Evolutionary conservation across 92 coral and sea anemone species (phyloP).

Genomic region (Epizoanthus fatuus): DNA sequence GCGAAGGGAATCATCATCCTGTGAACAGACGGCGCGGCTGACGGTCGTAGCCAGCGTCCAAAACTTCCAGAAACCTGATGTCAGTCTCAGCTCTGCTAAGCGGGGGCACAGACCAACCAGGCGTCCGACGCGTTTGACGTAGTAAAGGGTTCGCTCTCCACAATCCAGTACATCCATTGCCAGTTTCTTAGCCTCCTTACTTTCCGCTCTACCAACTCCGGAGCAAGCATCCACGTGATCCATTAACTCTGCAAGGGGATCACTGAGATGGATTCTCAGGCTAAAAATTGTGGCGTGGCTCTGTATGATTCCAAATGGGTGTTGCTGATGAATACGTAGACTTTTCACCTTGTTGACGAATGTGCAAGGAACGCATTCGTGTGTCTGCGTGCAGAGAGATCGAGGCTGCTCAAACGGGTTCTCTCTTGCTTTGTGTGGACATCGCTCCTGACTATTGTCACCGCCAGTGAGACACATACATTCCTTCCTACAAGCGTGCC

Average conservation of each 20-base stretch:
- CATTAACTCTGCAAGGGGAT: slow-evolving; percentile 15
- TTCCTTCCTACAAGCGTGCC: slow-evolving; percentile 5
- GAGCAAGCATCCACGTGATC: neutral
- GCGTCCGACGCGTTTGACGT: slow-evolving; percentile 3
- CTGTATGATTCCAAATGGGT: neutral
- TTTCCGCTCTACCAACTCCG: slow-evolving; percentile 10
- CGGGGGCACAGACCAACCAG: slow-evolving; percentile 9
- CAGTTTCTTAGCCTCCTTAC: neutral
- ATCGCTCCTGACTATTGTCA: slow-evolving; percentile 15
- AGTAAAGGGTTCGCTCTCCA: slow-evolving; percentile 1
- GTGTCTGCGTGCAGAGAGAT: neutral
- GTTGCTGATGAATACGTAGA: neutral
- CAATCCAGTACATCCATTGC: slow-evolving; percentile 26
- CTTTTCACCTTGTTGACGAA: slow-evolving; percentile 2
- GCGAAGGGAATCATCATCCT: slow-evolving; percentile 1
- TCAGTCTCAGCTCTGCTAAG: slow-evolving; percentile 3
- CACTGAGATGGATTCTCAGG: neutral
- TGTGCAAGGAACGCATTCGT: slow-evolving; percentile 16
- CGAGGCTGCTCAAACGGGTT: neutral
- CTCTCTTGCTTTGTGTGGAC: neutral
- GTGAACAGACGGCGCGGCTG: slow-evolving; percentile 16
- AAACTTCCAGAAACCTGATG: slow-evolving; percentile 19
- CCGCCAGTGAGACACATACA: slow-evolving; percentile 5
- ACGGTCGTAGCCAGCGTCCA: slow-evolving; percentile 3
- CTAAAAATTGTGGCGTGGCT: slow-evolving; percentile 4